Base-by-base conservation (phyloP, 2,113 vertebrate genomes). In the Rattus rattus region DNA sequence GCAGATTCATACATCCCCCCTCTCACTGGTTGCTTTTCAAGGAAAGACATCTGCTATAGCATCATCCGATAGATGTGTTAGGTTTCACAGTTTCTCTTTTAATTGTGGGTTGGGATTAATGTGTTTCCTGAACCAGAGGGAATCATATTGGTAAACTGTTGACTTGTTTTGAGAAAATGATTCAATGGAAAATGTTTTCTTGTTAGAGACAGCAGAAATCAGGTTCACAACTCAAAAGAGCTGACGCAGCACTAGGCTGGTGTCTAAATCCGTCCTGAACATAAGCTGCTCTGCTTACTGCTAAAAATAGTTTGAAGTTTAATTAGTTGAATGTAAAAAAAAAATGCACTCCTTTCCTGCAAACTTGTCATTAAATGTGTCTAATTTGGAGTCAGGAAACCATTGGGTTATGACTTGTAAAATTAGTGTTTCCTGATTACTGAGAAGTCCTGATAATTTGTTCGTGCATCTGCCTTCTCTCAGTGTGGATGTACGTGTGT, bases 291-390 rank as follows among this genome's bases (percentile, higher is more conserved):
- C 84, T 73, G 52, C 49, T 96, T 97, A 89, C 77, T 97, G 95
- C 94, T 93, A 97, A 97, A 98, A 98, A 97, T 96, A 98, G 75
- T 90, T 91, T 94, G 90, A 97, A 97, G 26, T 88, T 30, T 93
- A 98, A 98, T 97, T 97, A 98, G 98, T 96, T 94, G 56, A 1
- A 30, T 96, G 43, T 12, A 47, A 96, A 97, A 43, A 43, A 95
- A 61, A 97, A 95, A 59, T 96, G 28, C 39, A 96, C 36, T 75
- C 87, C 96, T 92, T 97, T n/a, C 70, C 70, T 28, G 95, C 85
- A 90, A 92, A 13, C 10, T 9, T 94, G 69, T 87, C 49, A 52
- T n/a, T 98, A 96, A 95, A 86, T 93, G 12, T 65, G 93, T 94
- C 80, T 76, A 61, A 49, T 22, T 92, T 92, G 36, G 2, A 94